These are phyloP conservation scores for Axis porcinus DNA, from an alignment of 2,113 vertebrate species.

Conservation along the genomic window DNA sequence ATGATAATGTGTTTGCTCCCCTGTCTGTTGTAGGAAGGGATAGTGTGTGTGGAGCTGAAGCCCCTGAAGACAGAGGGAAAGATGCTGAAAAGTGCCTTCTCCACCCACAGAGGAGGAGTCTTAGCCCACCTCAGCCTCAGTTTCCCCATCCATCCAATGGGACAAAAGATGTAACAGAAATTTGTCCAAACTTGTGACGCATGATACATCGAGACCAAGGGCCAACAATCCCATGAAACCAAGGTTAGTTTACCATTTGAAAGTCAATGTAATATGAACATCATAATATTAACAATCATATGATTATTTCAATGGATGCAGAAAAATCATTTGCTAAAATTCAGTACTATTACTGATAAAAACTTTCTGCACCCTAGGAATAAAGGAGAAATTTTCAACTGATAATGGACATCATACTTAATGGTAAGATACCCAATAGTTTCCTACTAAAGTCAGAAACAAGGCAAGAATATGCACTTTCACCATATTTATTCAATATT, in stretches of 20 bases:
- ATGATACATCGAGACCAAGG: neutral
- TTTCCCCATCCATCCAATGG: neutral
- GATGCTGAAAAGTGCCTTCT: neutral
- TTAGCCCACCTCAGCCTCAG: neutral
- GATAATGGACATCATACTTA: neutral
- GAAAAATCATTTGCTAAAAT: neutral
- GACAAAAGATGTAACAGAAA: neutral
- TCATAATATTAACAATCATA: neutral
- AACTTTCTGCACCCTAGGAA: neutral
- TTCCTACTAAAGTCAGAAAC: neutral
- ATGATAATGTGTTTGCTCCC: conserved; percentile 9
- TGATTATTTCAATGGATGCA: neutral
- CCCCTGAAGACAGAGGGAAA: neutral
- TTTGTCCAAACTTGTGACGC: neutral
- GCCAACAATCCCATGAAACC: neutral
- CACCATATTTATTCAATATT: neutral
- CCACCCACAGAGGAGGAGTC: neutral
- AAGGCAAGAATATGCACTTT: neutral
- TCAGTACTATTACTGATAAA: neutral
- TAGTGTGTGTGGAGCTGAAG: neutral
- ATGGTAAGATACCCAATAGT: neutral
- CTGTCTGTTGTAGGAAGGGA: neutral
- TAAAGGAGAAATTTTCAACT: neutral
- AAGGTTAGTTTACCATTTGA: neutral
- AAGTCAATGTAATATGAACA: neutral